A percentile compares a stretch with the other conserved stretches of the same genome.
Conservation (phyloP, 1,140 invertebrate species). For the Eumeta japonica region DNA sequence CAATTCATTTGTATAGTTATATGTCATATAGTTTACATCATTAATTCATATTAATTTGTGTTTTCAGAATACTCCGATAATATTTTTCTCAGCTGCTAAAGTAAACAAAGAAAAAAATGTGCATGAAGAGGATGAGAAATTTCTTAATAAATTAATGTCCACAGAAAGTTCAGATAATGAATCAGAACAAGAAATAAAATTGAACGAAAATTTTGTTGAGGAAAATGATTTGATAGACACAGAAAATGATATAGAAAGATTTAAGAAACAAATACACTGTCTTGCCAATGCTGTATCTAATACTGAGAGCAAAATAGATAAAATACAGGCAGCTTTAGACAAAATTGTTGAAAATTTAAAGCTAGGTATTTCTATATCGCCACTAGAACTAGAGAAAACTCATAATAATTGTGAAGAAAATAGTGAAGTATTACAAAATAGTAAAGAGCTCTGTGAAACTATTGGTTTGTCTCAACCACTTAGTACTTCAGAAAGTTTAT, state of each 20-base stretch:
- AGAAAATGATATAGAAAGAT: slow-evolving; percentile 45
- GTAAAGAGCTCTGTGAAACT: no score
- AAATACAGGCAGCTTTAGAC: slow-evolving; percentile 51
- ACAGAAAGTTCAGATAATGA: slow-evolving; percentile 13
- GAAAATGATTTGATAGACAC: slow-evolving; percentile 36
- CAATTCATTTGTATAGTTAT: no score
- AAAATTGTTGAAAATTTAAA: slow-evolving; percentile 42
- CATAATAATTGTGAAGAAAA: slow-evolving; percentile 7
- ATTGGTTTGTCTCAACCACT: no score
- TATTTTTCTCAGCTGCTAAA: slow-evolving; percentile 58
- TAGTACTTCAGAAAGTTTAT: no score
- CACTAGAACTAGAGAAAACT: slow-evolving; percentile 12
- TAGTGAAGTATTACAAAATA: no score
- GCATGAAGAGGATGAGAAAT: slow-evolving; percentile 33
- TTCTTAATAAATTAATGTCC: no score
- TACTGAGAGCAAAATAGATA: slow-evolving; percentile 53
- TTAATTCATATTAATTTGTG: no score
- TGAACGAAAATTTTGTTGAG: slow-evolving; percentile 21
- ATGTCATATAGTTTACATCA: no score
- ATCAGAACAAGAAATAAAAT: slow-evolving; percentile 18
- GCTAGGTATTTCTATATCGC: slow-evolving; percentile 33
- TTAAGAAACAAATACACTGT: slow-evolving; percentile 37
- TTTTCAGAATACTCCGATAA: slow-evolving; percentile 42
- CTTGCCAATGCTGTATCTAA: slow-evolving; percentile 42
- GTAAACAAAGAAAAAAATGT: slow-evolving; percentile 49